Percentiles rank a stretch among this genome's conserved stretches.
Evolutionary conservation across 2,797 vertebrate species (phyloP).

Genomic region (Cuniculus paca): DNA sequence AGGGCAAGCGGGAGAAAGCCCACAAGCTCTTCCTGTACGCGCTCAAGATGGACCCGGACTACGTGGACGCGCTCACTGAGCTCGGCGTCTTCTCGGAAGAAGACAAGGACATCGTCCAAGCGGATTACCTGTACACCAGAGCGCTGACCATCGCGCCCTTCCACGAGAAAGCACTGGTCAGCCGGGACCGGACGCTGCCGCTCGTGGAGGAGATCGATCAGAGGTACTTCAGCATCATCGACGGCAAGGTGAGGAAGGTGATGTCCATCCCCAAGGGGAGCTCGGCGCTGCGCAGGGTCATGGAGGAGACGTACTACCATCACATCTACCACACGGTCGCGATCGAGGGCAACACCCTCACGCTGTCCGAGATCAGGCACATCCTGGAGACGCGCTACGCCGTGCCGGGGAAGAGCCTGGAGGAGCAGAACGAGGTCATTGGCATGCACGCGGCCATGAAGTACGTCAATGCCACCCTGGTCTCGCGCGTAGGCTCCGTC

Average conservation of each 20-base stretch:
- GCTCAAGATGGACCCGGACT: conserved; percentile 96
- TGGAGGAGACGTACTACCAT: conserved; percentile 99
- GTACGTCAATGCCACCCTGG: conserved; percentile 95
- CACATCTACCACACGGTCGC: conserved; percentile 99
- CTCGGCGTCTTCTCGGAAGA: conserved; percentile 97
- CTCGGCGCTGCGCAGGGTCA: conserved; percentile 95
- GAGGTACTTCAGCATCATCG: conserved; percentile 96
- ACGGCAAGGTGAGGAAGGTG: conserved; percentile 96
- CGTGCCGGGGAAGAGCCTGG: conserved; percentile 96
- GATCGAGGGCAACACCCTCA: conserved; percentile 98
- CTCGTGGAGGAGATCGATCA: conserved; percentile 98
- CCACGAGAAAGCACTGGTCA: conserved; percentile 94
- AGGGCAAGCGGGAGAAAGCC: conserved; percentile 96
- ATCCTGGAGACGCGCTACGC: conserved; percentile 98
- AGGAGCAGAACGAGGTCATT: conserved; percentile 98
- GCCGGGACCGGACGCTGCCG: conserved; percentile 95
- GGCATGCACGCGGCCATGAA: conserved; percentile 97
- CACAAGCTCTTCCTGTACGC: conserved; percentile 97
- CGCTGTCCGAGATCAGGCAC: conserved; percentile 96
- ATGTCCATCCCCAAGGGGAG: conserved; percentile 98
- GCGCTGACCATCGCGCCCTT: conserved; percentile 95
- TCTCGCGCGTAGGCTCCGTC: conserved; percentile 92
- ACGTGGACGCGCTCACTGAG: conserved; percentile 96
- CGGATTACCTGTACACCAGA: conserved; percentile 96
- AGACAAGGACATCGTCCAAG: conserved; percentile 97